Percentiles rank a stretch among this genome's conserved stretches.
These are phyloP conservation scores for Ailuropoda melanoleuca DNA, from an alignment of 2,113 vertebrate species.

Conservation along the genomic window DNA sequence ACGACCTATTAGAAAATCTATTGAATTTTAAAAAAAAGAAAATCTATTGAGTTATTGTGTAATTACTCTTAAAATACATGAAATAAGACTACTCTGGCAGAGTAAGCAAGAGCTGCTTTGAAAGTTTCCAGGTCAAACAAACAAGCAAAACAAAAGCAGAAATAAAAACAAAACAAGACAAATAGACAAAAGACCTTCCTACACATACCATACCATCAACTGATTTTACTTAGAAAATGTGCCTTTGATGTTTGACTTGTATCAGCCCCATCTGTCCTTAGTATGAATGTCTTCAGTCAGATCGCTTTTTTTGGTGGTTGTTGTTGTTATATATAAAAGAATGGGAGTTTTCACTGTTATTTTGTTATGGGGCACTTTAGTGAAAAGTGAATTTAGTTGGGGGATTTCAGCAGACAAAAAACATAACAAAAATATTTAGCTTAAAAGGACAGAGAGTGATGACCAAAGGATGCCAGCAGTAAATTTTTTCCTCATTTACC, in stretches of 20 bases:
- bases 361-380: not conserved
- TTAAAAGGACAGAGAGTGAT: not conserved
- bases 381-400: not conserved
- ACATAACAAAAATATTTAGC: not conserved
- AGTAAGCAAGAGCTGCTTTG: not conserved
- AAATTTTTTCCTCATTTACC: not conserved
- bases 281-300: not conserved
- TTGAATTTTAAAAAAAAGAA: not conserved
- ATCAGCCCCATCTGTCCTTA: not conserved
- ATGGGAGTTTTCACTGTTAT: not conserved
- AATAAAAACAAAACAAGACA: not conserved
- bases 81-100: not conserved
- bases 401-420: not conserved
- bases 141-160: not conserved
- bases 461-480: not conserved
- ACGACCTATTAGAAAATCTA: not conserved
- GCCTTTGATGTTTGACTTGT: not conserved
- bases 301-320: not conserved
- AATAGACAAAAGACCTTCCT: not conserved
- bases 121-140: not conserved
- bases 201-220: not conserved
- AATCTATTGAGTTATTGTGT: not conserved
- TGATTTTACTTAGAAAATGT: constrained; percentile 24
- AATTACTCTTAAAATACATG: not conserved
- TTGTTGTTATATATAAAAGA: not conserved